A percentile compares a stretch with the other conserved stretches of the same genome.
phyloP scores from a whole-genome alignment of 1,140 invertebrate genomes.

The Drosophila asahinai region DNA sequence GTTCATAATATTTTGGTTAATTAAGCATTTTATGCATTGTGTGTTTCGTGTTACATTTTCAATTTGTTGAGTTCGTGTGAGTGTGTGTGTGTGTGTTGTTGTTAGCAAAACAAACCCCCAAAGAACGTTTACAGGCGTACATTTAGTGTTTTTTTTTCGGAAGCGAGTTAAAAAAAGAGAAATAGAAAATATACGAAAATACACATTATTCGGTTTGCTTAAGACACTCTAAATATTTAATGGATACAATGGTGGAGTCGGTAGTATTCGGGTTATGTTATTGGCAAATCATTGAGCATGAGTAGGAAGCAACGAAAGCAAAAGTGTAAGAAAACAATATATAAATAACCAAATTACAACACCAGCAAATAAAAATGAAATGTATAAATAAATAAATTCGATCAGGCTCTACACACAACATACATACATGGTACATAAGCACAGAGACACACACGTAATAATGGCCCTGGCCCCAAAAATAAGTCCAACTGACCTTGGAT shows the following conservation, averaged over 20 bases:
- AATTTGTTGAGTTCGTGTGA: constrained; percentile 52
- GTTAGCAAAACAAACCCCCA: constrained; percentile 82
- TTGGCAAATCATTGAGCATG: constrained; percentile 40
- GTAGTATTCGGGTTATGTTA: constrained; percentile 56
- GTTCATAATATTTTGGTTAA: constrained; percentile 55
- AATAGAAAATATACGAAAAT: constrained; percentile 82
- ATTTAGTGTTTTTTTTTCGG: constrained; percentile 65
- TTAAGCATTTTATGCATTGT: constrained; percentile 55
- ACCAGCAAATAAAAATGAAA: constrained; percentile 53
- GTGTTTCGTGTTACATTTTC: constrained; percentile 53
- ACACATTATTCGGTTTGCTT: constrained; percentile 79
- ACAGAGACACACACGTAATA: constrained; percentile 24
- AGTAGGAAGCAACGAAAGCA: constrained; percentile 54
- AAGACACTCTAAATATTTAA: constrained; percentile 52
- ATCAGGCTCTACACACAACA: constrained; percentile 14
- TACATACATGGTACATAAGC: constrained; percentile 5
- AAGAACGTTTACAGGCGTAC: constrained; percentile 76
- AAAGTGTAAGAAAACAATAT: constrained; percentile 29
- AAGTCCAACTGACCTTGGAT: constrained; percentile 31
- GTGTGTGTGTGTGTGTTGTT: constrained; percentile 28
- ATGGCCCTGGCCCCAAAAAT: constrained; percentile 40
- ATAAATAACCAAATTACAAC: constrained; percentile 45
- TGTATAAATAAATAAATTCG: constrained; percentile 33
- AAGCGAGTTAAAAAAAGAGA: constrained; percentile 83
- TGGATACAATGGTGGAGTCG: constrained; percentile 50